Evolutionary conservation across 2,113 vertebrate species (phyloP).

Genomic region (Seriola dumerili): DNA sequence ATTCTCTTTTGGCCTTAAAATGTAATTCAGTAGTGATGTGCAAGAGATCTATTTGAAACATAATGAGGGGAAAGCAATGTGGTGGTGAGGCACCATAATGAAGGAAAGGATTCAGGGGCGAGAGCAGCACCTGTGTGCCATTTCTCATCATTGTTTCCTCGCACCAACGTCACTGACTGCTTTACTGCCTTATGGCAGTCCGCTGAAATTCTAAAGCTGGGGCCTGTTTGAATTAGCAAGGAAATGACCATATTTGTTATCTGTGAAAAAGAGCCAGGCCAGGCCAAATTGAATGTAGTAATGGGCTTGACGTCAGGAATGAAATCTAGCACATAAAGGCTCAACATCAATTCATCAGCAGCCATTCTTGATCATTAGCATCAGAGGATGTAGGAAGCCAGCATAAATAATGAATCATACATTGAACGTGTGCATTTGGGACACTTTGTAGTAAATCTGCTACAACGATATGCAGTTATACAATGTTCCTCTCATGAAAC

Average conservation of each 20-base stretch:
- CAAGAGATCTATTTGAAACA: constrained; percentile 35
- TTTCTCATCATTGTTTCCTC: constrained; percentile 81
- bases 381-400: constrained; percentile 46
- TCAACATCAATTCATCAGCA: constrained; percentile 86
- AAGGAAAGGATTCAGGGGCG: constrained; percentile 56
- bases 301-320: constrained; percentile 79
- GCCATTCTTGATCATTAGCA: constrained; percentile 80
- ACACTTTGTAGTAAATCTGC: constrained; percentile 21
- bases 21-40: constrained; percentile 27
- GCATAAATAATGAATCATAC: constrained; percentile 44
- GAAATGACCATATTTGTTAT: constrained; percentile 84
- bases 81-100: constrained; percentile 56
- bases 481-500: neutral
- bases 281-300: constrained; percentile 85
- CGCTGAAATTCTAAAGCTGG: constrained; percentile 67
- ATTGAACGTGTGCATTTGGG: constrained; percentile 28
- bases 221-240: constrained; percentile 77
- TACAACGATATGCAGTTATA: neutral
- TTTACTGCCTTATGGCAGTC: constrained; percentile 66
- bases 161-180: constrained; percentile 70
- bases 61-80: constrained; percentile 53
- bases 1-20: constrained; percentile 15
- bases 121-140: constrained; percentile 80
- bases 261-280: constrained; percentile 78
- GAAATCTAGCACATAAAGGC: constrained; percentile 67